phyloP scores from a whole-genome alignment of 1,140 invertebrate genomes.

The Rhopalosiphum padi region DNA sequence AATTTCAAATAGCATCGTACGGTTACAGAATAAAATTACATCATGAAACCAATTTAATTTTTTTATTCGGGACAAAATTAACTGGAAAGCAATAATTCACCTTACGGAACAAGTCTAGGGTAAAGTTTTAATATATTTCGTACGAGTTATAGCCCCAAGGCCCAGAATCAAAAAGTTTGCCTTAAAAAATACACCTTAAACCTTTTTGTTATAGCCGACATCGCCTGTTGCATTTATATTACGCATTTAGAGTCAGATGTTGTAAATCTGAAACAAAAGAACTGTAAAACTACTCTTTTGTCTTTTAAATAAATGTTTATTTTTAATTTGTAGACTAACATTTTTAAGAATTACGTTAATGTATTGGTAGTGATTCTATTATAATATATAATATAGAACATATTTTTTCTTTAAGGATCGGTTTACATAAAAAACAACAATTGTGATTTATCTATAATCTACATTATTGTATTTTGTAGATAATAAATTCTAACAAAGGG shows the following conservation, averaged over 20 bases:
- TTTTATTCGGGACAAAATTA: constrained; percentile 36
- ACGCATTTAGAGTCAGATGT: constrained; percentile 25
- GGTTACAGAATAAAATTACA: background rate
- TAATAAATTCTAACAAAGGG: background rate
- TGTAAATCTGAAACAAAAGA: constrained; percentile 50
- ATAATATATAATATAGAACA: background rate
- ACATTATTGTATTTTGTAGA: background rate
- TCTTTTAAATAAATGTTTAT: constrained; percentile 27
- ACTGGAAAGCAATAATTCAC: constrained; percentile 43
- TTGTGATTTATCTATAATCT: background rate
- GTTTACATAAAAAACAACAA: background rate
- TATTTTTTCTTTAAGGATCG: background rate
- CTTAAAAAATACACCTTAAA: constrained; percentile 50
- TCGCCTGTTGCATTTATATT: constrained; percentile 57
- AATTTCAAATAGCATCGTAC: background rate
- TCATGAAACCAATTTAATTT: background rate
- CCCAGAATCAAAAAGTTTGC: constrained; percentile 36
- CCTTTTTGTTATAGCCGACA: constrained; percentile 51
- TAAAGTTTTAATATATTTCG: constrained; percentile 46
- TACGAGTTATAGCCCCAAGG: background rate
- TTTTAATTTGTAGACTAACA: constrained; percentile 35
- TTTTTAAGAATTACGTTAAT: constrained; percentile 16
- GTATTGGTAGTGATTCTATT: background rate
- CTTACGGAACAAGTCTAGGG: background rate
- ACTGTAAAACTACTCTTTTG: constrained; percentile 28